Base-by-base conservation (phyloP, 2,888 invertebrate species). In the Galerucella nymphaeae region DNA sequence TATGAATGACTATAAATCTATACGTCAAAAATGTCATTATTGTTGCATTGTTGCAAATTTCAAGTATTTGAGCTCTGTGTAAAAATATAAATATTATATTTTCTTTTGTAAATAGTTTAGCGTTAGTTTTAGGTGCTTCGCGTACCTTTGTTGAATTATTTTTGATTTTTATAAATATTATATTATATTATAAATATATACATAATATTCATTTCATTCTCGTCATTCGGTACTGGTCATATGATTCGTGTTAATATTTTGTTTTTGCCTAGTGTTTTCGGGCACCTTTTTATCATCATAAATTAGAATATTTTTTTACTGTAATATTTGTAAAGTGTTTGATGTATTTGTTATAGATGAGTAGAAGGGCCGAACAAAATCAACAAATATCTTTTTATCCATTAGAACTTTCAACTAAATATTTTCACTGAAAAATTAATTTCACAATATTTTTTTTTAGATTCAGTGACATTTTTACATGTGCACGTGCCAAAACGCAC, bases 151-250 rank as follows among this genome's bases (percentile, higher is more conserved):
- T 83, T 83, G 83, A 82, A 79, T 83, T 81, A 82, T 83, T 83
- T 83, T 81, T 82, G 82, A 81, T 83, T 81, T 82, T 82, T 82
- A 81, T 82, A 81, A 79, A 80, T 80, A 79, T 77, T 83, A 53
- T 69, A 69, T 69, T 48, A 64, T 59, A 59, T 30, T 30, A 30
- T 30, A 30, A 30, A 45, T 45, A 45, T 45, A 63, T 63, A 70
- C 45, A 57, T 59, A 59, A 30, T 63, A 63, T 57, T 70, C 80
- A 83, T 83, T 81, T 80, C 82, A 83, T 84, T 84, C 85, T 86
- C 84, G 85, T 86, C 86, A 86, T 83, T 80, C 83, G 86, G 85
- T 86, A 84, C 86, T 86, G 86, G 86, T 86, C 86, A 86, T 81
- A 76, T 75, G 70, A 69, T 77, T 79, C 78, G 80, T 80, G 80